Base-by-base conservation (phyloP, 2,797 vertebrate genomes). In the Chromis chromis region DNA sequence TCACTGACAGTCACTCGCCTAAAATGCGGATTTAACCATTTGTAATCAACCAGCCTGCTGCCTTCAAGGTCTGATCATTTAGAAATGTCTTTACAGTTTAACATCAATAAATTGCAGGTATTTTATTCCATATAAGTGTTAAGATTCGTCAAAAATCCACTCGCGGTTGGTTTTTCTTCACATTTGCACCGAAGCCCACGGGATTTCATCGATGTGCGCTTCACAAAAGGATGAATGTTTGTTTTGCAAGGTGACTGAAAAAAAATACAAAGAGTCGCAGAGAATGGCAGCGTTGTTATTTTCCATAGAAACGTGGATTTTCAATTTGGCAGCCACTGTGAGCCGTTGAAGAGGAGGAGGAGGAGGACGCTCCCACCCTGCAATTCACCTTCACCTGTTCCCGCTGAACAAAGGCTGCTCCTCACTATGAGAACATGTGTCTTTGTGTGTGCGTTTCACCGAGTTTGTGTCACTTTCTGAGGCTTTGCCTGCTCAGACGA, bases 321-420 rank as follows among this genome's bases (percentile, higher is more conserved):
- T 67, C 27, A 57, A 14, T 57, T 46, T 46, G 48, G 65, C 54
- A 1, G 42, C 42, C 0, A 4, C 39, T 24, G 55, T 19, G 11
- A 33, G 33, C 7, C 33, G 10, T 8, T 33, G 33, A 6, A 31
- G 33, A 33, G 33, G 10, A 36, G 33, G 16, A 25, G 8, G 33
- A 36, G 33, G 10, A 36, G 33, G 16, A 25, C 14, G 14, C 50
- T 53, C 50, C 19, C 49, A 54, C 31, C 6, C 52, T 21, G 48
- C 31, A 21, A 48, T 49, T 71, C 67, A 73, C 65, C 63, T 70
- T 79, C 69, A 70, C 27, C 58, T 39, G 61, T 33, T 60, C 28
- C 50, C 36, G 24, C 2, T 1, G 6, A 56, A 70, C 33, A 67
- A 42, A 81, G 65, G 33, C 12, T 0, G 0, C 4, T 17, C 24